Percentiles rank a stretch among this genome's conserved stretches.
Conservation (phyloP, 2,113 vertebrate species). For the Hassar affinis region DNA sequence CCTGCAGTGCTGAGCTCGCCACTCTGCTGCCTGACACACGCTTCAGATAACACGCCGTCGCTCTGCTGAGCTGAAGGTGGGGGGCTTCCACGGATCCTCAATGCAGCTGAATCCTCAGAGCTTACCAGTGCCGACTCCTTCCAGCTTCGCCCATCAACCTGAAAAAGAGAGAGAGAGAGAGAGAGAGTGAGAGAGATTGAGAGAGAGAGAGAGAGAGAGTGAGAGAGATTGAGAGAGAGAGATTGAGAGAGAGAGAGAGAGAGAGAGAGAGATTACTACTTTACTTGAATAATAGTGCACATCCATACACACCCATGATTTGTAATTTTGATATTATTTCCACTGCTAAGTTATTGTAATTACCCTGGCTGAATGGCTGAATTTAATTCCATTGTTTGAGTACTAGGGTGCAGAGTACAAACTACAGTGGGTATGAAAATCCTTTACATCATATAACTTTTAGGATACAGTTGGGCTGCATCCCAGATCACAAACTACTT, state of each 20-base stretch:
- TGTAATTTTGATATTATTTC: neutral
- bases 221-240: no score
- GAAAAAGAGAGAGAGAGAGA: conserved; percentile 39
- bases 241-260: no score
- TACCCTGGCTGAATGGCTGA: neutral
- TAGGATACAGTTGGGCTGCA: neutral
- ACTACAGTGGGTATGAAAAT: neutral
- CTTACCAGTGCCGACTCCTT: conserved; percentile 75
- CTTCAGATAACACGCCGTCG: conserved; percentile 63
- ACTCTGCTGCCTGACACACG: conserved; percentile 63
- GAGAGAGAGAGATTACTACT: neutral
- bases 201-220: conserved; percentile 36
- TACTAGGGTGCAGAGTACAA: neutral
- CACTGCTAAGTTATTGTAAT: neutral
- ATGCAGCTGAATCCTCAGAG: conserved; percentile 68
- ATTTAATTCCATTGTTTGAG: neutral
- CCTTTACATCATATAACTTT: neutral
- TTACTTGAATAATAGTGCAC: neutral
- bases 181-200: conserved; percentile 46
- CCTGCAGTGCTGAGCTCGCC: conserved; percentile 87
- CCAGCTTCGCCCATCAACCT: conserved; percentile 73
- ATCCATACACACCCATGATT: neutral
- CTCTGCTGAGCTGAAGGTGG: conserved; percentile 72
- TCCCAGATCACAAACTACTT: neutral
- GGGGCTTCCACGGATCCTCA: conserved; percentile 70